phyloP scores from a whole-genome alignment of 2,888 invertebrate genomes.

The Drosophila paranaensis region DNA sequence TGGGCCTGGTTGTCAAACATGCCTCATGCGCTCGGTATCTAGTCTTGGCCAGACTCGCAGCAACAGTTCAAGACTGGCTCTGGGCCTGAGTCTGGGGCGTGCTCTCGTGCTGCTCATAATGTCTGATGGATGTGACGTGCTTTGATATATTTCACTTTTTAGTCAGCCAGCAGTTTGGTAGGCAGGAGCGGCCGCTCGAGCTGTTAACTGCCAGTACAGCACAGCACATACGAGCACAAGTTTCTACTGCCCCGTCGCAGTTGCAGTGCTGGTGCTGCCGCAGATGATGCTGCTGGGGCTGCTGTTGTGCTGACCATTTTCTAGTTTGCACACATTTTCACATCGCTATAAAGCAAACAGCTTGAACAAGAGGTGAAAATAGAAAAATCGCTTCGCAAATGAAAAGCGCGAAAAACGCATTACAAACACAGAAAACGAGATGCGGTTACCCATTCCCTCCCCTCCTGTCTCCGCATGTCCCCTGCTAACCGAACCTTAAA shows the following conservation, averaged over 20 bases:
- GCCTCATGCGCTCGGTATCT: constrained; percentile 42
- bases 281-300: constrained; percentile 9
- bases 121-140: constrained; percentile 78
- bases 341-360: constrained; percentile 73
- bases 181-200: constrained; percentile 20
- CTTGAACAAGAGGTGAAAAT: constrained; percentile 63
- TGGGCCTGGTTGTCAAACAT: constrained; percentile 63
- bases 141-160: constrained; percentile 78
- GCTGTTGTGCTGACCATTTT: constrained; percentile 65
- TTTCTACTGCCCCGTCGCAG: constrained; percentile 23
- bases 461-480: not conserved
- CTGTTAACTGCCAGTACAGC: constrained; percentile 69
- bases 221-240: constrained; percentile 39
- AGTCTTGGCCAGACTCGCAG: constrained; percentile 45
- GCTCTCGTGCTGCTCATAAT: constrained; percentile 78
- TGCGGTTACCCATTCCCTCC: constrained; percentile 16
- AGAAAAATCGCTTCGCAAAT: constrained; percentile 74
- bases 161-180: constrained; percentile 37
- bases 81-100: constrained; percentile 57
- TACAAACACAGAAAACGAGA: constrained; percentile 69
- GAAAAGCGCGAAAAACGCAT: constrained; percentile 75
- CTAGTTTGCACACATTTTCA: constrained; percentile 74
- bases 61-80: constrained; percentile 24
- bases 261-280: constrained; percentile 28
- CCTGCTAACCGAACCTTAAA: not conserved